A percentile compares a stretch with the other conserved stretches of the same genome.
These are phyloP conservation scores for Eublepharis macularius DNA, from an alignment of 2,113 vertebrate species.

Conservation along the genomic window DNA sequence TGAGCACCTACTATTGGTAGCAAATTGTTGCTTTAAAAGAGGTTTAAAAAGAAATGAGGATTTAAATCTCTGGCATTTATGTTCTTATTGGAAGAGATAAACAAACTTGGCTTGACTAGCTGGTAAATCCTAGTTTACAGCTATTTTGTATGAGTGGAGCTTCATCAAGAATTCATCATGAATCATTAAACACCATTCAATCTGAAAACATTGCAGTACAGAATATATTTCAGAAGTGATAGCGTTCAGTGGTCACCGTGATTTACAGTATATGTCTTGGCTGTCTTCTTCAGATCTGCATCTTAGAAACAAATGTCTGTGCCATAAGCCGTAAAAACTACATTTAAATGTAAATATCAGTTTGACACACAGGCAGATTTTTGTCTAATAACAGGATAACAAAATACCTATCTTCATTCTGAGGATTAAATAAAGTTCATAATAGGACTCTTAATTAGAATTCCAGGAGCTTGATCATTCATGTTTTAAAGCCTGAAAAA, in stretches of 20 bases:
- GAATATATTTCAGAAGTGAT: background rate
- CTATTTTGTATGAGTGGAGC: background rate
- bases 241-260: background rate
- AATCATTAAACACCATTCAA: background rate
- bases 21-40: background rate
- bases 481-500: conserved; percentile 35
- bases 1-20: background rate
- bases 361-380: background rate
- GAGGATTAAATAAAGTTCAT: conserved; percentile 30
- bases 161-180: background rate
- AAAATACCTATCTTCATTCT: background rate
- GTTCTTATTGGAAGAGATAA: background rate
- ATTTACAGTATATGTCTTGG: background rate
- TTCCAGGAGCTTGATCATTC: conserved; percentile 5
- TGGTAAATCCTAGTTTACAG: background rate
- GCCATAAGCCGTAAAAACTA: background rate
- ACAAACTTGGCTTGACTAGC: background rate
- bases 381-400: background rate
- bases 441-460: background rate
- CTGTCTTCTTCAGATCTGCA: background rate
- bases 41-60: background rate
- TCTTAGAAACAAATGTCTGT: conserved; percentile 27
- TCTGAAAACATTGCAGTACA: background rate
- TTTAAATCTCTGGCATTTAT: background rate
- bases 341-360: conserved; percentile 7